Conservation (phyloP, 2,113 vertebrate genomes). For the Ictalurus furcatus region DNA sequence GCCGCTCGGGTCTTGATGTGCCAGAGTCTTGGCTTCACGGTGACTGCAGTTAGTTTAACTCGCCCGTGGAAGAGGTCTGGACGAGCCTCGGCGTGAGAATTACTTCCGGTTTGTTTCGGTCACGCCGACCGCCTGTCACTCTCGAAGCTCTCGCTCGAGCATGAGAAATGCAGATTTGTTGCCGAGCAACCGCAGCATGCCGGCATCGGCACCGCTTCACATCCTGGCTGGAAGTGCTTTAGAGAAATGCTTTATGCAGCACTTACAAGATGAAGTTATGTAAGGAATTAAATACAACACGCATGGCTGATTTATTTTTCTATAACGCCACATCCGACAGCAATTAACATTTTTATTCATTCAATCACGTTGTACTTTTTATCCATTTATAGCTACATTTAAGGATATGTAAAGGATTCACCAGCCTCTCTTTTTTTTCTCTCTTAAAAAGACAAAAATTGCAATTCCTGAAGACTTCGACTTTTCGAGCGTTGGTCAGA, state of each 20-base stretch:
- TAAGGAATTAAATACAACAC: not conserved
- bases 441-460: not conserved
- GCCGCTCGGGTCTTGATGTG: slow-evolving; percentile 40
- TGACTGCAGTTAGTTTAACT: slow-evolving; percentile 34
- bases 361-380: not conserved
- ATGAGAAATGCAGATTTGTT: slow-evolving; percentile 50
- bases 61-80: slow-evolving; percentile 29
- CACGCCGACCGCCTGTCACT: slow-evolving; percentile 35
- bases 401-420: not conserved
- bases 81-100: slow-evolving; percentile 44
- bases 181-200: slow-evolving; percentile 52
- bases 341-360: not conserved
- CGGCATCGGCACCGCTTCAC: not conserved
- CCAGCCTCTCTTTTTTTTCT: not conserved
- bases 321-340: not conserved
- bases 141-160: slow-evolving; percentile 28
- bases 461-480: not conserved
- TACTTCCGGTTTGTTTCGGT: slow-evolving; percentile 44
- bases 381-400: not conserved
- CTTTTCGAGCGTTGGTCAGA: too few relatives aligned
- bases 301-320: not conserved
- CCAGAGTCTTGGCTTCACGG: slow-evolving; percentile 33
- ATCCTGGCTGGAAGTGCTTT: not conserved
- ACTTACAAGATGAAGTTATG: not conserved
- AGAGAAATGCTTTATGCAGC: slow-evolving; percentile 22